Base-by-base conservation (phyloP, 2,113 vertebrate genomes). In the Anthoscopus minutus region DNA sequence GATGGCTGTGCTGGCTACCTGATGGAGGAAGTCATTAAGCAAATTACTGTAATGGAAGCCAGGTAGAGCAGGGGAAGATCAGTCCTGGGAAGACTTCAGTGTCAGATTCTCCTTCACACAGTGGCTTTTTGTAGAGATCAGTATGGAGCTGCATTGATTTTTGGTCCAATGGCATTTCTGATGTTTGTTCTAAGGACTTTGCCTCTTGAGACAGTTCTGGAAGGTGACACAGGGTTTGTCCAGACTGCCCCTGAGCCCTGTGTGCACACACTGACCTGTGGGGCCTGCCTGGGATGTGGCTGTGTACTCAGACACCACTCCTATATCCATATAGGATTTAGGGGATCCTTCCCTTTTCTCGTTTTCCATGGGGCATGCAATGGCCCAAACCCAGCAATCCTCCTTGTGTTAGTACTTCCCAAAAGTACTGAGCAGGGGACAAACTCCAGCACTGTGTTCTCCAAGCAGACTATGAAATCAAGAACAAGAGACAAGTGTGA, bases 251-350 rank as follows among this genome's bases (percentile, higher is more conserved):
- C n/a, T 35, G 74, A 44, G 44, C 69, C 58, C 56, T 70, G 13
- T 15, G 19, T 44, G 35, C 42, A 4, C 53, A 16, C 27, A 2
- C 7, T 11, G 40, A 5, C 37, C 9, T 6, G 38, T 1, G 1
- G 56, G 45, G 5, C 58, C 9, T 13, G 14, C 4, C 53, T 71
- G 37, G 30, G 45, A 20, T 28, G 40, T 1, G 8, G 6, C 48
- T 16, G 0, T n/a, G 22, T 13, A 15, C 14, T 51, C 79, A 67
- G n/a, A 42, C 44, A 7, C 13, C 14, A 6, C 37, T 78, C 40
- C 91, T 48, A 3, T 23, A 9, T 2, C 35, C 28, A 2, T 0
- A 3, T 4, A n/a, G 18, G 48, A 25, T 67, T 48, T 31, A 47
- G 45, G 42, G 23, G 21, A 20, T 50, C 11, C 69, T 25, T 2